Conservation (phyloP, 2,888 invertebrate species). For the Nymphalis urticae region DNA sequence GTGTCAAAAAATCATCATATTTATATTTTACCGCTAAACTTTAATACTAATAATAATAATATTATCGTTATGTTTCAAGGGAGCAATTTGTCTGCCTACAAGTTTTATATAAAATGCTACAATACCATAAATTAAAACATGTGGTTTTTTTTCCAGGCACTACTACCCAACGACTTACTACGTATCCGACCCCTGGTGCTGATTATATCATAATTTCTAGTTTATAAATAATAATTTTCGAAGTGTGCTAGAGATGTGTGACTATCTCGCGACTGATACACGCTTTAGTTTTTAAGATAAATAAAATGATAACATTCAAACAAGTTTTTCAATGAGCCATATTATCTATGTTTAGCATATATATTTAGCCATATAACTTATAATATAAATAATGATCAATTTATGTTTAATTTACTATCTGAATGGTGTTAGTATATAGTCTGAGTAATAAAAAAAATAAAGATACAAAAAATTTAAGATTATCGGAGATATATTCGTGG, state of each 20-base stretch:
- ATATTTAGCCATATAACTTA: background rate
- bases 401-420: background rate
- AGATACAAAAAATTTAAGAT: too few relatives aligned
- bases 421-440: too few relatives aligned
- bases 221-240: slow-evolving; percentile 15
- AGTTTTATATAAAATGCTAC: too few relatives aligned
- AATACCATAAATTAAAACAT: too few relatives aligned
- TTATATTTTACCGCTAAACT: too few relatives aligned
- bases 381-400: background rate
- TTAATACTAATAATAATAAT: too few relatives aligned
- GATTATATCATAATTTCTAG: slow-evolving; percentile 20
- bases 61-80: too few relatives aligned
- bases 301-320: slow-evolving; percentile 25
- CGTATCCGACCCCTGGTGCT: slow-evolving; percentile 46
- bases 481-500: too few relatives aligned
- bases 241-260: slow-evolving; percentile 32
- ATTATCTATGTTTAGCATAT: background rate
- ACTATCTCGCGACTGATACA: slow-evolving; percentile 38
- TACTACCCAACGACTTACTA: slow-evolving; percentile 45
- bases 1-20: too few relatives aligned
- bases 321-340: background rate
- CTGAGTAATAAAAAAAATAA: too few relatives aligned
- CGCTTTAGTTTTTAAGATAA: slow-evolving; percentile 27
- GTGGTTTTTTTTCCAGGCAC: slow-evolving; percentile 43
- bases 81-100: too few relatives aligned